Base-by-base conservation (phyloP, 2,888 invertebrate genomes). In the Caenorhabditis wallacei region DNA sequence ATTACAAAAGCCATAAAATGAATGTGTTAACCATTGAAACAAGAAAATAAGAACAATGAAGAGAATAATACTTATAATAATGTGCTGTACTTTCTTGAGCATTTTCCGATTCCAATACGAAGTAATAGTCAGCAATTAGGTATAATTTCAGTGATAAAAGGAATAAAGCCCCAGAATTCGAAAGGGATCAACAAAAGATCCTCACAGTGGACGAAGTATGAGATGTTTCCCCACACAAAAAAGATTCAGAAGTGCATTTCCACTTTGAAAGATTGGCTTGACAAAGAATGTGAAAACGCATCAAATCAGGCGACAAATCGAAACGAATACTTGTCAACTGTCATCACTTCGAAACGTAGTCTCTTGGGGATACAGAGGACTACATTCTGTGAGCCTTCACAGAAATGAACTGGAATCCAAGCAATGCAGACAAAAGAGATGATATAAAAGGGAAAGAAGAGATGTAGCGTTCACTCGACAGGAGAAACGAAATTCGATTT, bases 271-370 rank as follows among this genome's bases (percentile, higher is more conserved):
- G 24, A n/a, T 30, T n/a, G 40, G 40, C 37, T 53, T 16, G 30
- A 16, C 53, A 37, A 74, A 74, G 30, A 54, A 56, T 24, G 8
- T n/a, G 40, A 18, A 54, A 37, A 46, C 11, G 26, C 48, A 57
- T 57, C 56, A 54, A 75, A 76, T 76, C 66, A 59, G 75, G 56
- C 69, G 68, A 76, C 76, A 76, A 76, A 76, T 76, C 68, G 75
- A 37, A 66, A 43, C 22, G 64, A 64, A 74, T 56, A 30, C 76
- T 66, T 61, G 69, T 76, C 76, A 76, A 76, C 69, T 76, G 76
- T 76, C 76, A 76, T 68, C 76, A 61, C 76, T 76, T 35, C 4
- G 57, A 26, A 48, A 46, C 51, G 37, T 24, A 35, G 74, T 75
- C 75, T 66, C 64, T 2, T 24, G 75, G 75, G 75, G 56, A 18